A percentile compares a stretch with the other conserved stretches of the same genome.
Evolutionary conservation across 2,113 vertebrate genomes (phyloP).

Genomic region (Chloebia gouldiae): DNA sequence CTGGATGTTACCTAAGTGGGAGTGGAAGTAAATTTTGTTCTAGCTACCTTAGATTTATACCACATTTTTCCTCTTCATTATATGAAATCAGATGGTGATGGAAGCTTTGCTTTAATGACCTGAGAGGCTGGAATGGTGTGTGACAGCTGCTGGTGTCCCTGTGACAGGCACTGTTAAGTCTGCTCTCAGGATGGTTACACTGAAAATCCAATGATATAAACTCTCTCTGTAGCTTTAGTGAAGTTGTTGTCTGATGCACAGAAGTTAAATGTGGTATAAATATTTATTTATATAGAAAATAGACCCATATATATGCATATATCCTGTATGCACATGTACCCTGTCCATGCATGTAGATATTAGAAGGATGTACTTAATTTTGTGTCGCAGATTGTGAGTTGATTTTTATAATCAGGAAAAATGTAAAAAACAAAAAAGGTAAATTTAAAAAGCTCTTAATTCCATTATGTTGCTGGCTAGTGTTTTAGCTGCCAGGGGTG

Average conservation of each 20-base stretch:
- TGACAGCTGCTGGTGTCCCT: background rate
- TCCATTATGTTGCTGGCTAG: slow-evolving; percentile 53
- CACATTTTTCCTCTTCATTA: slow-evolving; percentile 31
- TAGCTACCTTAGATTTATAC: slow-evolving; percentile 46
- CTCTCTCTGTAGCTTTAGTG: background rate
- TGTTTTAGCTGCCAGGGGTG: slow-evolving; percentile 13
- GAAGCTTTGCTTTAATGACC: background rate
- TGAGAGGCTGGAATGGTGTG: background rate
- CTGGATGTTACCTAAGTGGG: background rate
- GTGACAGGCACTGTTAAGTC: background rate
- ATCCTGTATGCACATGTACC: slow-evolving; percentile 17
- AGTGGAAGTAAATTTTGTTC: background rate
- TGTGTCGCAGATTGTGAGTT: background rate
- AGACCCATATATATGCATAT: slow-evolving; percentile 15
- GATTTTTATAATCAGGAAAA: slow-evolving; percentile 29
- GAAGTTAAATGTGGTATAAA: slow-evolving; percentile 62
- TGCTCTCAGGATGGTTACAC: background rate
- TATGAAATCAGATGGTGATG: background rate
- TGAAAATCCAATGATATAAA: background rate
- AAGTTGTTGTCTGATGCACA: background rate
- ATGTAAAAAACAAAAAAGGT: background rate
- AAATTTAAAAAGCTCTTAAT: slow-evolving; percentile 10
- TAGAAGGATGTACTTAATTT: slow-evolving; percentile 37
- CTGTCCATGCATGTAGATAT: slow-evolving; percentile 19
- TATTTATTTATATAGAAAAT: slow-evolving; percentile 31